Evolutionary conservation across 2,797 vertebrate species (phyloP), one percentile per base, ranked within the genome.

Genomic region (Onychomys arenicola): DNA sequence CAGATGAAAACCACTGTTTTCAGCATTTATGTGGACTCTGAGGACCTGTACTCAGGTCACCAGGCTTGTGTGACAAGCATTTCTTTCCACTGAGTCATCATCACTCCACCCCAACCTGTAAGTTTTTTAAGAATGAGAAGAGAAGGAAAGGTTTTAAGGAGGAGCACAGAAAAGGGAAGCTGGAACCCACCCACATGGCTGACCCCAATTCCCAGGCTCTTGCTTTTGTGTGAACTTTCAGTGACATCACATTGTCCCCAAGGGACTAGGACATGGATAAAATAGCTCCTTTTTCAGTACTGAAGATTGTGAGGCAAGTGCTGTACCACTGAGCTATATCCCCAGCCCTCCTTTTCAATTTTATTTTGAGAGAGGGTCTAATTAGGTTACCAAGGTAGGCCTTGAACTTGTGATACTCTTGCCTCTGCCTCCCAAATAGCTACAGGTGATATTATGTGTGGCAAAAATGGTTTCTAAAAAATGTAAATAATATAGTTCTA

Each of bases 61-160:
- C 23, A 55, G 46, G 23, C 63, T 57, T 57, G 67, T 87, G 85
- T 73, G 85, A 73, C n/a, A 73, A 29, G 25, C 25, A 12, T 37
- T 73, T 87, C 29, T 21, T 29, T 29, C 29, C 49, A 29, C 23
- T 16, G 14, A 87, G 49, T 32, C 5, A 40, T 21, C 5, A 40
- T 87, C 46, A 27, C 27, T 5, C 9, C 49, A 87, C n/a, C 49
- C 52, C n/a, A 40, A 21, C 55, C 34, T 57, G 0, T 90, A 32
- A 82, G 21, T 25, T 77, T 29, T 94, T 91, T 73, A 84, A 96
- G 75, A 95, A 83, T 52, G 89, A 93, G 63, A 82, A 81, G 77
- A 88, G 46, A 67, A 84, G 40, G 32, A 46, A 65, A 34, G 40
- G 2, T 40, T 37, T 37, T 37, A 75, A 75, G 55, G 52, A 95